Base-by-base conservation (phyloP, 2,797 vertebrate species). In the Erethizon dorsatum region DNA sequence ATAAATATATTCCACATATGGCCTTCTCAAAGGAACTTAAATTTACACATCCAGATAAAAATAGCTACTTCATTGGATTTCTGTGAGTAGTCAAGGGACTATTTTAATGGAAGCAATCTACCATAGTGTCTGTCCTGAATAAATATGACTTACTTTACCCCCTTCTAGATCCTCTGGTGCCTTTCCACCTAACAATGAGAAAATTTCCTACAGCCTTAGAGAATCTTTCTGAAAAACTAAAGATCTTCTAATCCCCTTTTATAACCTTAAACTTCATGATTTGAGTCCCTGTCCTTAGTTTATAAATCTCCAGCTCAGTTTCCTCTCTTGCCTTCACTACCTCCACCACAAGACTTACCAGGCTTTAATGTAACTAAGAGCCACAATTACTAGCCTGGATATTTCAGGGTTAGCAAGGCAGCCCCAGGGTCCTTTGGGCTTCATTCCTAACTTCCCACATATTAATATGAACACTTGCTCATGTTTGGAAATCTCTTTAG, bases 401-500 rank as follows among this genome's bases (percentile, higher is more conserved):
- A 41, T 41, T 84, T 91, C 31, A 77, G 33, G 5, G 22, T 63
- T 89, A 33, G 41, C 45, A 11, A 85, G 50, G 24, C 28, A 67
- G 33, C 17, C 12, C 11, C 20, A 18, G 59, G 11, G 54, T 67
- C 12, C 11, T 57, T 71, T 67, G 22, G 9, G 47, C 20, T 22
- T 84, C 9, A n/a, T 90, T 67, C 28, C 20, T 13, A 13, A 79
- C 54, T 82, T 75, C 28, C 47, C 61, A 2, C 47, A 2, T 82
- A 28, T 17, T 31, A 45, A 22, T 20, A 41, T 56, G 52, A 91
- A 89, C 22, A 47, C 9, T 24, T 22, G 22, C 47, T 93, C 80
- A 33, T 15, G 47, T 73, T 78, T 75, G 47, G 26, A 78, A 61
- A 95, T 56, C 69, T 94, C 67, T 83, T 78, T 28, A 69, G 83